A percentile compares a stretch with the other conserved stretches of the same genome.
Conservation (phyloP, 2,888 invertebrate genomes). For the Gryllus longicercus region DNA sequence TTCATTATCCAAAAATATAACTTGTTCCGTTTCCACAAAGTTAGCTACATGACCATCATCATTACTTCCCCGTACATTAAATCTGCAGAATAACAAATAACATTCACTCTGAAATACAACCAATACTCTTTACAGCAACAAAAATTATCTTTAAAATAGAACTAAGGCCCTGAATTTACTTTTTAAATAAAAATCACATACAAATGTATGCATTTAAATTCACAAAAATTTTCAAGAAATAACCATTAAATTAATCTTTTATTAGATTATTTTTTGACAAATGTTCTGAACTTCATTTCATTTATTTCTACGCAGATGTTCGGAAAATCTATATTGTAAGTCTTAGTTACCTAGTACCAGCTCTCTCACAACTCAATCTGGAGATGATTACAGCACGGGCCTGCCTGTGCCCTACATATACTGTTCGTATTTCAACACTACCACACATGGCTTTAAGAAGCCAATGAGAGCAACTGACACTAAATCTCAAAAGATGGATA, state of each 20-base stretch:
- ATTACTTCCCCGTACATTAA: conserved; percentile 97
- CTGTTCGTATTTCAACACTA: conserved; percentile 92
- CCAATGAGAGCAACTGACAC: conserved; percentile 88
- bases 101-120: too few species aligned
- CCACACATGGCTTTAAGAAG: conserved; percentile 95
- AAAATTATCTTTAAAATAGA: too few species aligned
- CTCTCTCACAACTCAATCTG: conserved; percentile 93
- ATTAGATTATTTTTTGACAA: neutral
- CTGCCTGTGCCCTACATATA: conserved; percentile 95
- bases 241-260: neutral
- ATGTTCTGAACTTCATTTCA: neutral
- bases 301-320: neutral
- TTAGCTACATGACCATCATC: conserved; percentile 99
- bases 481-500: conserved; percentile 86
- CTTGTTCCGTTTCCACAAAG: conserved; percentile 99
- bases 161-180: too few species aligned
- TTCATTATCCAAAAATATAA: conserved; percentile 86
- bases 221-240: neutral
- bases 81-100: conserved; percentile 51
- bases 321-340: neutral
- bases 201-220: neutral
- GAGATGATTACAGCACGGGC: conserved; percentile 95
- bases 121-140: too few species aligned
- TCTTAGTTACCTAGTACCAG: conserved; percentile 73
- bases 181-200: neutral